phyloP scores from a whole-genome alignment of 92 coral and sea anemone genomes.

The Epizoanthus illoricatus region DNA sequence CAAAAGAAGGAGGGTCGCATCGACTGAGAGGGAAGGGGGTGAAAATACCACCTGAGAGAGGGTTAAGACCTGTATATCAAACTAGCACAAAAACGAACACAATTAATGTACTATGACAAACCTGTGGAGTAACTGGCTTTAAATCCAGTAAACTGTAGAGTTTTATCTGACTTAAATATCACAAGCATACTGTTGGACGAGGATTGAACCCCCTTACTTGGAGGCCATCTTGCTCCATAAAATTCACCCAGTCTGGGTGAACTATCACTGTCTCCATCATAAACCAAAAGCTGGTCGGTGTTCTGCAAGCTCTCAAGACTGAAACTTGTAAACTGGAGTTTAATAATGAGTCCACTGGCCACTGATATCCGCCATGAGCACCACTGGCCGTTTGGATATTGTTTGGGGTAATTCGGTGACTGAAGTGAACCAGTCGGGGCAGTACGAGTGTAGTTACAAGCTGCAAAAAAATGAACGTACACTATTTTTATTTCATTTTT shows the following conservation, averaged over 20 bases:
- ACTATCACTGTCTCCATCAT: slow-evolving; percentile 50
- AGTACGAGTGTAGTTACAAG: slow-evolving; percentile 61
- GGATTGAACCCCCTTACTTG: slow-evolving; percentile 41
- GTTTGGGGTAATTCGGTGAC: slow-evolving; percentile 64
- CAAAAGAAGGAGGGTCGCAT: too few relatives aligned
- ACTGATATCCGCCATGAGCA: slow-evolving; percentile 77
- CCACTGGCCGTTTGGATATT: slow-evolving; percentile 72
- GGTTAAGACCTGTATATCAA: not conserved
- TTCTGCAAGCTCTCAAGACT: slow-evolving; percentile 26
- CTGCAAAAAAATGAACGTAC: slow-evolving; percentile 22
- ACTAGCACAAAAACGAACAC: not conserved
- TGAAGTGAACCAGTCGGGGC: slow-evolving; percentile 60
- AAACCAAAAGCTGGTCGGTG: slow-evolving; percentile 45
- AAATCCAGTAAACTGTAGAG: slow-evolving; percentile 32
- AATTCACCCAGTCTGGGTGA: slow-evolving; percentile 41
- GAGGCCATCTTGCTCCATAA: slow-evolving; percentile 50
- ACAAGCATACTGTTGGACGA: slow-evolving; percentile 46
- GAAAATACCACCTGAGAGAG: too few relatives aligned
- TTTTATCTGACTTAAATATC: slow-evolving; percentile 52
- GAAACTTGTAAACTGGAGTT: slow-evolving; percentile 52
- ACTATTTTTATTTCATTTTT: too few relatives aligned
- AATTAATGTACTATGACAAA: not conserved
- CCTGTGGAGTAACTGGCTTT: slow-evolving; percentile 37
- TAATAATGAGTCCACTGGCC: slow-evolving; percentile 42
- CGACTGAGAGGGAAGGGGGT: too few relatives aligned